A percentile compares a stretch with the other conserved stretches of the same genome.
Conservation (phyloP, 2,113 vertebrate genomes). For the Coryphaenoides rupestris region DNA sequence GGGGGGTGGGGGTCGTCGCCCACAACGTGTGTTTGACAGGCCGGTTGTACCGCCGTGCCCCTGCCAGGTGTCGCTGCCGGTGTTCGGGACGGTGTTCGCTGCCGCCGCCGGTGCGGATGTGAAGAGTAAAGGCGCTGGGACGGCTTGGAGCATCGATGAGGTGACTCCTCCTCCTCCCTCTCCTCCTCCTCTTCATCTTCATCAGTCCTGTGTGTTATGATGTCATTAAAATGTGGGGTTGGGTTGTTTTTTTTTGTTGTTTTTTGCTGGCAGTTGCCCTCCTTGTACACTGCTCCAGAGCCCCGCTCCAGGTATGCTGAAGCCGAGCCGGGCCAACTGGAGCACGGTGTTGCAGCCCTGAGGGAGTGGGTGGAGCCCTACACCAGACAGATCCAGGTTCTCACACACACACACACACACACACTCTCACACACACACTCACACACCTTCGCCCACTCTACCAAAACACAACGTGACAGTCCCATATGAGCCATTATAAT, state of each 20-base stretch:
- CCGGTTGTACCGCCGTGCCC: background rate
- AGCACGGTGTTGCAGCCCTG: slow-evolving; percentile 76
- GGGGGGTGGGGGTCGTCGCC: too few species aligned
- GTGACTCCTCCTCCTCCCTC: slow-evolving; percentile 57
- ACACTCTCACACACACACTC: too few species aligned
- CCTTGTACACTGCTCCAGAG: slow-evolving; percentile 82
- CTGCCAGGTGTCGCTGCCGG: slow-evolving; percentile 75
- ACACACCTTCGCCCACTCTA: slow-evolving; percentile 12
- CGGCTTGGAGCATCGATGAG: slow-evolving; percentile 78
- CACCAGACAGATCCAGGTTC: slow-evolving; percentile 83
- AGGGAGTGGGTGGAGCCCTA: slow-evolving; percentile 79
- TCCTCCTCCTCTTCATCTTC: background rate
- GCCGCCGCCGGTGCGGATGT: slow-evolving; percentile 74
- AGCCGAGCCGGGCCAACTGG: slow-evolving; percentile 70
- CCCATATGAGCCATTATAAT: too few species aligned
- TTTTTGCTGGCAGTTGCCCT: slow-evolving; percentile 75
- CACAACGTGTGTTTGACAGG: background rate
- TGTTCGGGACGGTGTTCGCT: slow-evolving; percentile 76
- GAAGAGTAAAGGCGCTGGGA: slow-evolving; percentile 62
- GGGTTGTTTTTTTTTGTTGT: too few species aligned
- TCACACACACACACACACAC: too few species aligned
- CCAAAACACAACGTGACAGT: too few species aligned
- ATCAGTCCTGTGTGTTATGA: background rate
- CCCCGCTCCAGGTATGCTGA: slow-evolving; percentile 68
- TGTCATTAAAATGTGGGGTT: background rate